Conservation (phyloP, 2,113 vertebrate species). For the Eptesicus fuscus region DNA sequence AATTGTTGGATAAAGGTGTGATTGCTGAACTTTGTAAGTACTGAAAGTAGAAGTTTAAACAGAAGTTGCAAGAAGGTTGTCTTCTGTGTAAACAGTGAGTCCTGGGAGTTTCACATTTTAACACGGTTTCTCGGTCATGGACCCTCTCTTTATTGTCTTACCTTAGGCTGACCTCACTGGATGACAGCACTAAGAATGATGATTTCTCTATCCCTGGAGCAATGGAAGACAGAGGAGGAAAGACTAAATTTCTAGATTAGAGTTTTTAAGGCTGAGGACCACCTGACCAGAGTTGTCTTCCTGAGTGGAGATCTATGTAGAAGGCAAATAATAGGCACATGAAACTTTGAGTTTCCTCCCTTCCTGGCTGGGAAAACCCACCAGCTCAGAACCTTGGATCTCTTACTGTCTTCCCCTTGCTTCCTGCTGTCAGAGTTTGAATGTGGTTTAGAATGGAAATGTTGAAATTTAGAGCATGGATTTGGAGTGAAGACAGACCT, state of each 20-base stretch:
- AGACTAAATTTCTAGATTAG: neutral
- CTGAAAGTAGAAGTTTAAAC: neutral
- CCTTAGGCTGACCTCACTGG: neutral
- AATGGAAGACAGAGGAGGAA: conserved; percentile 9
- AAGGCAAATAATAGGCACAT: neutral
- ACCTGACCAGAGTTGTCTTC: neutral
- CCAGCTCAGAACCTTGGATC: neutral
- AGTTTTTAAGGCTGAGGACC: neutral
- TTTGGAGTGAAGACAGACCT: neutral
- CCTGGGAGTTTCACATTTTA: neutral
- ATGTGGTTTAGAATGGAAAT: neutral
- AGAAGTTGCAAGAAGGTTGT: neutral
- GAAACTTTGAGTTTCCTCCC: neutral
- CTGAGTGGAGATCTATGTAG: neutral
- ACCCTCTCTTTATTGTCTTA: conserved; percentile 45
- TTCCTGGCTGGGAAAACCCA: neutral
- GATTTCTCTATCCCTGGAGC: conserved; percentile 33
- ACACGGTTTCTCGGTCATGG: neutral
- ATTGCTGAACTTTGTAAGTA: conserved; percentile 13
- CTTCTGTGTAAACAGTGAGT: neutral
- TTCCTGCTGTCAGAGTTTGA: neutral
- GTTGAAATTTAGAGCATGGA: neutral
- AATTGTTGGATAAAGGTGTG: neutral
- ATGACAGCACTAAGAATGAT: conserved; percentile 22
- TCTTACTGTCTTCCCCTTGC: neutral